These are phyloP conservation scores for Triplophysa siluroides DNA, from an alignment of 2,113 vertebrate species.

Conservation along the genomic window DNA sequence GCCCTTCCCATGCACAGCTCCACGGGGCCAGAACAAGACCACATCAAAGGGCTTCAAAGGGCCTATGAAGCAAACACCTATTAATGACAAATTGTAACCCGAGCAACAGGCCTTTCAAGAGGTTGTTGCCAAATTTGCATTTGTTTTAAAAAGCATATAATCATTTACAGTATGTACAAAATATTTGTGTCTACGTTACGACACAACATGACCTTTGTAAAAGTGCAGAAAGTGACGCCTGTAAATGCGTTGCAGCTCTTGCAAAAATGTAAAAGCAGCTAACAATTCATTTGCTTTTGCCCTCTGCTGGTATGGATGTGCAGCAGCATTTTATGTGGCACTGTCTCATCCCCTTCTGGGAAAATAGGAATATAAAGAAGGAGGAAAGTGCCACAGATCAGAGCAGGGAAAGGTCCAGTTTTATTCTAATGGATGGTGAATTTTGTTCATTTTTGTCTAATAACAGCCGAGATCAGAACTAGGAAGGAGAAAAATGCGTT, in stretches of 20 bases:
- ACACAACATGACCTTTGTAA: too few relatives aligned
- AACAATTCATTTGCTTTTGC: not conserved
- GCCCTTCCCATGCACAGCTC: constrained; percentile 36
- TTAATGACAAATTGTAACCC: constrained; percentile 44
- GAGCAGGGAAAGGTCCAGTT: not conserved
- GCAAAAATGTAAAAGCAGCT: not conserved
- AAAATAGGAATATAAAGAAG: not conserved
- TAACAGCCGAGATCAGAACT: not conserved
- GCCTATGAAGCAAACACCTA: constrained; percentile 50
- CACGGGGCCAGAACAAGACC: constrained; percentile 39
- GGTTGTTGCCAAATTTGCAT: not conserved
- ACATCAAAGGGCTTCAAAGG: constrained; percentile 58
- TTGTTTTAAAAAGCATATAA: not conserved
- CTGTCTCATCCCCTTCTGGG: not conserved
- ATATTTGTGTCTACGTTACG: not conserved
- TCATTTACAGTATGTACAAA: not conserved
- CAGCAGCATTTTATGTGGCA: not conserved
- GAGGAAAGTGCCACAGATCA: not conserved
- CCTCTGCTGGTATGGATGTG: constrained; percentile 37
- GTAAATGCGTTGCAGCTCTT: not conserved
- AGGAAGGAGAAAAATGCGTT: not conserved
- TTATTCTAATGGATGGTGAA: not conserved
- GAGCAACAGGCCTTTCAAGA: constrained; percentile 1
- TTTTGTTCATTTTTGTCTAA: not conserved
- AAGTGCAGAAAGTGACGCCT: too few relatives aligned